Evolutionary conservation across 2,797 vertebrate species (phyloP).

Genomic region (Coendou prehensilis): DNA sequence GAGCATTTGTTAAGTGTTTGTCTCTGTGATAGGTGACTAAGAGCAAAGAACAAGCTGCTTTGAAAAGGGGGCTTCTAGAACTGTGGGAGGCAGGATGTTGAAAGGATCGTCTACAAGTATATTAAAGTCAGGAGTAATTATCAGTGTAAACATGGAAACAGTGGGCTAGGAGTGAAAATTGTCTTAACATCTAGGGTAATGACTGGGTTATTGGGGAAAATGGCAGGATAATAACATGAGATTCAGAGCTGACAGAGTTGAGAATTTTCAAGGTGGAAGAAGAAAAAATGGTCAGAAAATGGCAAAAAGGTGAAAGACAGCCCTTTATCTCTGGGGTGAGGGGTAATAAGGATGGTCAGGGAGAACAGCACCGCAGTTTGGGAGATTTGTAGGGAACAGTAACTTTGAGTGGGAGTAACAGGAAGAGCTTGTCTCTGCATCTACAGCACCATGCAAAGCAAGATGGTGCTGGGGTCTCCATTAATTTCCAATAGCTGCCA

Average conservation of each 20-base stretch:
- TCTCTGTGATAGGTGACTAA: neutral
- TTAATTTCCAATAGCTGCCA: neutral
- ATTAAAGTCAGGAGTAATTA: neutral
- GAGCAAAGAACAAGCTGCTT: neutral
- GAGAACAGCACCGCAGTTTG: too few species aligned
- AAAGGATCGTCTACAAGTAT: neutral
- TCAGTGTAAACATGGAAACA: neutral
- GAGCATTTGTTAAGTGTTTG: neutral
- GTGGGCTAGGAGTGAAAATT: neutral
- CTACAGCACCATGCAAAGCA: too few species aligned
- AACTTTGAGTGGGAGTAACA: too few species aligned
- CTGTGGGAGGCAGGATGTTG: neutral
- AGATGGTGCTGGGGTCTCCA: too few species aligned
- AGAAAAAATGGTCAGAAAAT: neutral
- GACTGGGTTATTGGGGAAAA: neutral
- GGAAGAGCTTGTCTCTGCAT: rapidly evolving
- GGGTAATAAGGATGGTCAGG: too few species aligned
- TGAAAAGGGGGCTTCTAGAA: neutral
- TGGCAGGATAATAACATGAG: neutral
- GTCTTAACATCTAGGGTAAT: neutral
- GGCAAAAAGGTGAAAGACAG: neutral
- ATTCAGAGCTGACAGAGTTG: neutral
- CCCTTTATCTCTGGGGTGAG: too few species aligned
- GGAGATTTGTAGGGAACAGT: neutral
- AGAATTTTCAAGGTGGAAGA: neutral